These are phyloP conservation scores for Nemapogon koenigi DNA, from an alignment of 2,888 invertebrate species.

Conservation along the genomic window DNA sequence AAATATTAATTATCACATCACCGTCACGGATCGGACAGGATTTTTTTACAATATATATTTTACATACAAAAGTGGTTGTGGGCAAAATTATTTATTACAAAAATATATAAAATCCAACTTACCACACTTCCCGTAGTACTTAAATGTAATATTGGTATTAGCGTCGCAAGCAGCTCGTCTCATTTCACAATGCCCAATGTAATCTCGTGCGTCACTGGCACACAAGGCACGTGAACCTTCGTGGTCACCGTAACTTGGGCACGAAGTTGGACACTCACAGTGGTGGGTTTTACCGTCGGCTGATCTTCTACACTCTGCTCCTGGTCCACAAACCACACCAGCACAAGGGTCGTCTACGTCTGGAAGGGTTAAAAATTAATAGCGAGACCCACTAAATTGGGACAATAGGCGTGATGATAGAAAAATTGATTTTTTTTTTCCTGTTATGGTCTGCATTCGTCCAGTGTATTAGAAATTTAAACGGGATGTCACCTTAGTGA, in stretches of 20 bases:
- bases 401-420: too few species aligned
- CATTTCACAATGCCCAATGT: conserved; percentile 85
- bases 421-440: too few species aligned
- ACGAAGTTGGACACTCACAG: conserved; percentile 81
- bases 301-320: conserved; percentile 74
- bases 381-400: not conserved
- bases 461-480: too few species aligned
- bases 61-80: too few species aligned
- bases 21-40: too few species aligned
- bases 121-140: conserved; percentile 90
- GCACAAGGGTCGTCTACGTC: conserved; percentile 75
- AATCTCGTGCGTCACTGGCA: conserved; percentile 83
- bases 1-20: too few species aligned
- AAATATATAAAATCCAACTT: too few species aligned
- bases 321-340: conserved; percentile 79
- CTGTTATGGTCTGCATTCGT: too few species aligned
- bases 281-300: conserved; percentile 74
- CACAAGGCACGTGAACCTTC: conserved; percentile 81
- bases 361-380: conserved; percentile 17
- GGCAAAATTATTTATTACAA: too few species aligned
- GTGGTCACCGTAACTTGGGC: conserved; percentile 85
- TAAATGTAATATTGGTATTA: conserved; percentile 77
- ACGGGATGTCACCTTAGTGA: too few species aligned
- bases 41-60: too few species aligned
- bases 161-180: conserved; percentile 79